Base-by-base conservation (phyloP, 2,113 vertebrate species). In the Nesogale talazaci region DNA sequence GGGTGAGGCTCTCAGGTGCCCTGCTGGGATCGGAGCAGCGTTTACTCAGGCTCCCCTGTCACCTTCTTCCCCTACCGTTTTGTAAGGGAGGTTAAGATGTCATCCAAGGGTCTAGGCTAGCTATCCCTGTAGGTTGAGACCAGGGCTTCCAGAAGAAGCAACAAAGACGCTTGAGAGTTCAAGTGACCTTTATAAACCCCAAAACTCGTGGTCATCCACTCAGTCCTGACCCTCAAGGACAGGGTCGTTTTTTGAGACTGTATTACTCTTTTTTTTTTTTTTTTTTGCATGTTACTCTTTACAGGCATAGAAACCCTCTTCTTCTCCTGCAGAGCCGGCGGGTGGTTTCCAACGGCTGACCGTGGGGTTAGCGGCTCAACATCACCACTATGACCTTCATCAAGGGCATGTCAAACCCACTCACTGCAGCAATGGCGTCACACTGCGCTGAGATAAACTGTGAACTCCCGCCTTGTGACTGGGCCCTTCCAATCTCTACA, bases 361-460 rank as follows among this genome's bases (percentile, higher is more conserved):
- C 46, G 10, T 52, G 46, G 46, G 42, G 10, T 52, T 52, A 52
- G 46, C 9, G 46, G 14, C 46, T 12, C 46, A 52, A 52, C 46
- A 57, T 23, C 67, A 38, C 77, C 81, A 77, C 22, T 91, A 52
- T 11, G 46, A 52, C 46, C 46, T 52, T 52, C 46, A 52, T 52
- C 10, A 52, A 52, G 46, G 5, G 46, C 46, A 52, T 52, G 46
- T 11, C 46, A 8, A 12, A 52, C 46, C 46, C 46, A 52, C 46
- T n/a, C 56, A 84, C 90, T 1, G 17, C 83, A 92, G 82, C 75
- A 38, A 17, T 27, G 38, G 57, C 75, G 27, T 79, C 80, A 42
- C 29, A 76, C 70, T 86, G 83, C 40, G 63, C 77, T 38, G 59
- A 67, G 69, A 65, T 76, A 76, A 88, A 70, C 85, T 59, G n/a